Conservation (phyloP, 1,140 invertebrate species). For the Diuraphis noxia region DNA sequence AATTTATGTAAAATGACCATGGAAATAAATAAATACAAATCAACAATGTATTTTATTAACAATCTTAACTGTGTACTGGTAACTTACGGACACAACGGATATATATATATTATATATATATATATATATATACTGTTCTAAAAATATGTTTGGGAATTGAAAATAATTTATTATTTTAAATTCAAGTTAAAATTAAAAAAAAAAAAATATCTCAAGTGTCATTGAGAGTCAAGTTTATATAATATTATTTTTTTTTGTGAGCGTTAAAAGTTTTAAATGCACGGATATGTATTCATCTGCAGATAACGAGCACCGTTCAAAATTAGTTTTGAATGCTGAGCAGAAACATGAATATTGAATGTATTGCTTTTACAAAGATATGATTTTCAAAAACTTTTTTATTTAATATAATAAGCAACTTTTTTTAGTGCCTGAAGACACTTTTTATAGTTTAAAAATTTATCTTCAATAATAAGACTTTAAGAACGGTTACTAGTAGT, state of each 20-base stretch:
- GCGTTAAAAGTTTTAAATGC: not conserved
- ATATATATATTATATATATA: too few relatives aligned
- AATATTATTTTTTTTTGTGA: not conserved
- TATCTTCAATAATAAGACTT: not conserved
- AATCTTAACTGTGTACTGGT: too few relatives aligned
- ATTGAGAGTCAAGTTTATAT: not conserved
- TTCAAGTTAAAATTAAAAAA: not conserved
- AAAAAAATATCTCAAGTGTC: not conserved
- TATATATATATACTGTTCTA: too few relatives aligned
- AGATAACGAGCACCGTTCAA: not conserved
- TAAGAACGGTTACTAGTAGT: not conserved
- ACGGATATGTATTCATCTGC: not conserved
- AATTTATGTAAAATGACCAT: too few relatives aligned
- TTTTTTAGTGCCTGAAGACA: not conserved
- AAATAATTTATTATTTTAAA: not conserved
- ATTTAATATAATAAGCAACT: not conserved
- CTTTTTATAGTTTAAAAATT: not conserved
- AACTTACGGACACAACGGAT: too few relatives aligned
- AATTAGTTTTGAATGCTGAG: not conserved
- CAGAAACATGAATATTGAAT: not conserved
- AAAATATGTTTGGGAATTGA: too few relatives aligned
- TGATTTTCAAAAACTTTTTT: not conserved
- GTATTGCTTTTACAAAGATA: not conserved
- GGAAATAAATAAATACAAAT: too few relatives aligned
- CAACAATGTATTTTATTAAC: too few relatives aligned